Percentiles rank a stretch among this genome's conserved stretches.
Conservation (phyloP, 1,140 invertebrate genomes). For the Drosophila virilis region DNA sequence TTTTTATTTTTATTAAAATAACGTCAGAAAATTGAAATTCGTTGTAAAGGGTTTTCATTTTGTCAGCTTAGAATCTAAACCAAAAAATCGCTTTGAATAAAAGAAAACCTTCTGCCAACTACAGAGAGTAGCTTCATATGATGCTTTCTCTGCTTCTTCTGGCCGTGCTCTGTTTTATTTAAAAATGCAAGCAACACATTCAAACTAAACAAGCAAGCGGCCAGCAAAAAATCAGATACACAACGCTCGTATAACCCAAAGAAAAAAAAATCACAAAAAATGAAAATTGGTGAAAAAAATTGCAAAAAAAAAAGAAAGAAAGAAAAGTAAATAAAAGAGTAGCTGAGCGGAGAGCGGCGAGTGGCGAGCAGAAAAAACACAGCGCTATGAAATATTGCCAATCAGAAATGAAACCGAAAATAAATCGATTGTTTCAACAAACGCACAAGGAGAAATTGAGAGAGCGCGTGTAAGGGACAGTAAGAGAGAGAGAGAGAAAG, state of each 20-base stretch:
- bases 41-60: too few species aligned
- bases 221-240: conserved; percentile 40
- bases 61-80: too few species aligned
- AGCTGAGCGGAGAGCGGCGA: conserved; percentile 5
- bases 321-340: conserved; percentile 11
- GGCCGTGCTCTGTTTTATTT: conserved; percentile 30
- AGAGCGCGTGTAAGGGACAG: too few species aligned
- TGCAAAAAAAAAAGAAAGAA: neutral
- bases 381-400: conserved; percentile 81
- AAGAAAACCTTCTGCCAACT: conserved; percentile 19
- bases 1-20: too few species aligned
- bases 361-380: conserved; percentile 27
- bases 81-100: neutral
- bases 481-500: too few species aligned
- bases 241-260: conserved; percentile 9
- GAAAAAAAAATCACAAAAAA: conserved; percentile 1
- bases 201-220: conserved; percentile 5
- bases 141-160: conserved; percentile 14
- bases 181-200: conserved; percentile 38
- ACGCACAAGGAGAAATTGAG: conserved; percentile 22
- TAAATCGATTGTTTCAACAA: conserved; percentile 83
- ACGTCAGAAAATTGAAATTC: too few species aligned
- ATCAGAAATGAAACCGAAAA: conserved; percentile 84
- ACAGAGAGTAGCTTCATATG: conserved; percentile 25
- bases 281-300: neutral